Percentiles rank a stretch among this genome's conserved stretches.
Evolutionary conservation across 2,113 vertebrate genomes (phyloP).

Genomic region (Trogon melanurus): DNA sequence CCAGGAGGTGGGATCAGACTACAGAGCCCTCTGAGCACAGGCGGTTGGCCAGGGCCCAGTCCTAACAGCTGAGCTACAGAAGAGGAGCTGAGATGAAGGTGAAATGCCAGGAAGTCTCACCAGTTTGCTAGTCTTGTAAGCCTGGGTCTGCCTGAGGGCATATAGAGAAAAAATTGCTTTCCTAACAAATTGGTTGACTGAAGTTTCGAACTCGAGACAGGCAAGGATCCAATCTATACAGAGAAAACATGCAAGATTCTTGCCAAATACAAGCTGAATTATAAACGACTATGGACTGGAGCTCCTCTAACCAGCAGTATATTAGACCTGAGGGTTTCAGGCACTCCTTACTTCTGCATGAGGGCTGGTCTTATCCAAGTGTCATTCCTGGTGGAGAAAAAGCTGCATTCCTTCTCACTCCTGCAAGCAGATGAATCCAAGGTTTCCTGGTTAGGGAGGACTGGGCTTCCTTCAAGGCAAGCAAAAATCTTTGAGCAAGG

Average conservation of each 20-base stretch:
- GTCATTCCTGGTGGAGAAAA: neutral
- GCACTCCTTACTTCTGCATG: neutral
- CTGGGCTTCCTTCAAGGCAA: neutral
- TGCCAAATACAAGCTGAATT: slow-evolving; percentile 23
- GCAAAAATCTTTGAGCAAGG: neutral
- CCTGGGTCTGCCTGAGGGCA: neutral
- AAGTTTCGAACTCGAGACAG: neutral
- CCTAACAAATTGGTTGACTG: neutral
- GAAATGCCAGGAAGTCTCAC: neutral
- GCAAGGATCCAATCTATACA: neutral
- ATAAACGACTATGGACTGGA: neutral
- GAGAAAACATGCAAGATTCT: neutral
- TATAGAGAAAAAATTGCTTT: neutral
- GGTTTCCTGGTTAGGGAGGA: neutral
- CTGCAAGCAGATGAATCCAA: neutral
- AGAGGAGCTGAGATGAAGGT: neutral
- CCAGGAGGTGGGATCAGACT: neutral
- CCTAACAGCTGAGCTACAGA: neutral
- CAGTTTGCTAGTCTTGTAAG: neutral
- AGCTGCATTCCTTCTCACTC: neutral
- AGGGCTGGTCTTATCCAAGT: neutral
- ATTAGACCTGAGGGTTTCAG: neutral
- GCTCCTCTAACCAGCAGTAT: neutral
- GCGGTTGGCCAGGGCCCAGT: neutral
- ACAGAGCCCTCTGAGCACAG: neutral